Base-by-base conservation (phyloP, 2,113 vertebrate species). In the Tragelaphus buxtoni region DNA sequence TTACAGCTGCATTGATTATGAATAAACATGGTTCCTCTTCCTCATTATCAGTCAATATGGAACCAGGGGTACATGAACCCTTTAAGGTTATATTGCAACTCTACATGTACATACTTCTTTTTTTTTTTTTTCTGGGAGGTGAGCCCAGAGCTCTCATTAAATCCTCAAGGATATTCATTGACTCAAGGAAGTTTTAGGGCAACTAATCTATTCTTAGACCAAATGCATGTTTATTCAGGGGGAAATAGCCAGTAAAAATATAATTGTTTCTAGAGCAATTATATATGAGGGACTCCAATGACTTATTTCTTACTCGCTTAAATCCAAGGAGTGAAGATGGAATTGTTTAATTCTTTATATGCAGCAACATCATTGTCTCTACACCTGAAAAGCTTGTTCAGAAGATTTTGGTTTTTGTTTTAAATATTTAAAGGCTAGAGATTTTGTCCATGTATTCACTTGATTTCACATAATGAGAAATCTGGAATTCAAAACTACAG, bases 391-490 rank as follows among this genome's bases (percentile, higher is more conserved):
- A 95, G 3, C n/a, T 94, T 86, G 7, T 88, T 79, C 7, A 72
- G 56, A 76, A 60, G 26, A 22, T 26, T 74, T 93, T 83, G 61
- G 51, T 7, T n/a, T 88, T 65, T 35, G 42, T 80, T 91, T 95
- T 61, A 12, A 90, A 42, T 79, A 94, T 39, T 88, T 88, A 93
- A 94, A 88, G 39, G n/a, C 53, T 94, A 93, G 53, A 86, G 45
- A 13, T 39, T 87, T 96, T 94, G 32, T 79, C 26, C 17, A 18
- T 16, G 6, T 18, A 77, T 61, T 96, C 89, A 76, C 18, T 77
- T 90, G 83, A 90, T 88, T 88, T 94, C 77, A 96, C 39, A 72
- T 90, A 81, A 91, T 47, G 90, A 89, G 60, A 80, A 91, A 39
- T 35, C 51, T 89, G 63, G 35, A 93, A 65, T 94, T 96, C 86